These are phyloP conservation scores for Drosophila bifasciata DNA, from an alignment of 1,140 invertebrate genomes.

Conservation along the genomic window DNA sequence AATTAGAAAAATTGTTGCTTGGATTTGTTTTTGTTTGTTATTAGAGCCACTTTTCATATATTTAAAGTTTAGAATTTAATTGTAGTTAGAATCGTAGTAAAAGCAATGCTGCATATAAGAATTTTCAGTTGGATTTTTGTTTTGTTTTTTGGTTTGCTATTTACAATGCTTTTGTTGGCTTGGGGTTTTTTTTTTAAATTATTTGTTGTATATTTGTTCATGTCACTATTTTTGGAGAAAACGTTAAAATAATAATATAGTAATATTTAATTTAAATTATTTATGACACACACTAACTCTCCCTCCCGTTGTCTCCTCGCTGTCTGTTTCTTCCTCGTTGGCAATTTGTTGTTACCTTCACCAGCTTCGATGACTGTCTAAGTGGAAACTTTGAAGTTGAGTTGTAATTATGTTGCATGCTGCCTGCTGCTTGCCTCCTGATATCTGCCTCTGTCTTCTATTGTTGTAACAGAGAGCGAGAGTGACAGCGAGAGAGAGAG, in stretches of 20 bases:
- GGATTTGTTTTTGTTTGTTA: neutral
- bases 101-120: slow-evolving; percentile 7
- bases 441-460: slow-evolving; percentile 2
- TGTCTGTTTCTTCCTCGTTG: neutral
- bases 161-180: slow-evolving; percentile 46
- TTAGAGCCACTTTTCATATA: slow-evolving; percentile 1
- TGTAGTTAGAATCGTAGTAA: slow-evolving; percentile 12
- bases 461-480: slow-evolving; percentile 31
- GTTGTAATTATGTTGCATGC: slow-evolving; percentile 72
- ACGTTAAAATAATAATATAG: slow-evolving; percentile 6
- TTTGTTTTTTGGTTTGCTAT: slow-evolving; percentile 25
- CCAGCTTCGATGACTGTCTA: slow-evolving; percentile 63
- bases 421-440: slow-evolving; percentile 8
- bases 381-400: slow-evolving; percentile 48
- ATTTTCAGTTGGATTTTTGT: neutral
- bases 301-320: neutral
- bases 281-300: slow-evolving; percentile 7
- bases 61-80: neutral
- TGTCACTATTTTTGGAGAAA: too few species aligned
- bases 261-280: slow-evolving; percentile 2
- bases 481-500: slow-evolving; percentile 2
- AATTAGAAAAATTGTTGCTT: slow-evolving; percentile 38
- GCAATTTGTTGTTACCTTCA: slow-evolving; percentile 46
- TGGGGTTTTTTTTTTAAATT: slow-evolving; percentile 8
- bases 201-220: slow-evolving; percentile 6